These are phyloP conservation scores for Erannis defoliaria DNA, from an alignment of 2,888 invertebrate species.

Conservation along the genomic window DNA sequence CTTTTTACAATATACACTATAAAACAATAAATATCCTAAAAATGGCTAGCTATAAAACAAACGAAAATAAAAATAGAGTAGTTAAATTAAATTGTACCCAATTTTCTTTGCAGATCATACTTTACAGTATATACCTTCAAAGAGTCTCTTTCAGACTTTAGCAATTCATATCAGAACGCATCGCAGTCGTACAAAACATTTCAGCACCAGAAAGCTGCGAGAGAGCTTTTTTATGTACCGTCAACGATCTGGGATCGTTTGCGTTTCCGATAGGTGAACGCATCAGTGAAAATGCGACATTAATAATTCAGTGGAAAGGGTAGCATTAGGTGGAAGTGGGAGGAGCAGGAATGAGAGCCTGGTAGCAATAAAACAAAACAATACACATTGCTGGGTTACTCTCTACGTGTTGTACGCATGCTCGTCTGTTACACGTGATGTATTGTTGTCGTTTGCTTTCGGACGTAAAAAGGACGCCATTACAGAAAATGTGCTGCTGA, in stretches of 20 bases:
- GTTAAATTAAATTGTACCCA: not conserved
- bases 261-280: conserved; percentile 64
- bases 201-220: conserved; percentile 18
- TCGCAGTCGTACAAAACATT: conserved; percentile 12
- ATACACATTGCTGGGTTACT: conserved; percentile 15
- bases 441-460: conserved; percentile 10
- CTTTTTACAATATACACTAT: too few relatives aligned
- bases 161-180: conserved; percentile 20
- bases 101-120: not conserved
- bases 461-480: not conserved
- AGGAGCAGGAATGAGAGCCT: conserved; percentile 6
- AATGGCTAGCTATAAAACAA: too few relatives aligned
- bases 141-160: not conserved
- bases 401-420: conserved; percentile 6
- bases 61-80: not conserved
- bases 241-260: conserved; percentile 58
- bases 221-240: conserved; percentile 67
- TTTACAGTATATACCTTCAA: not conserved
- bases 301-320: conserved; percentile 64
- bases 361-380: conserved; percentile 26
- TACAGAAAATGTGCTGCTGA: too few relatives aligned
- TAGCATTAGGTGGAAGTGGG: conserved; percentile 19
- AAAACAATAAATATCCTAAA: too few relatives aligned
- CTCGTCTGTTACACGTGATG: conserved; percentile 5
- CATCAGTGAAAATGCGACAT: conserved; percentile 67